Evolutionary conservation across 2,888 invertebrate genomes (phyloP).

Genomic region (Nasonia oneida): DNA sequence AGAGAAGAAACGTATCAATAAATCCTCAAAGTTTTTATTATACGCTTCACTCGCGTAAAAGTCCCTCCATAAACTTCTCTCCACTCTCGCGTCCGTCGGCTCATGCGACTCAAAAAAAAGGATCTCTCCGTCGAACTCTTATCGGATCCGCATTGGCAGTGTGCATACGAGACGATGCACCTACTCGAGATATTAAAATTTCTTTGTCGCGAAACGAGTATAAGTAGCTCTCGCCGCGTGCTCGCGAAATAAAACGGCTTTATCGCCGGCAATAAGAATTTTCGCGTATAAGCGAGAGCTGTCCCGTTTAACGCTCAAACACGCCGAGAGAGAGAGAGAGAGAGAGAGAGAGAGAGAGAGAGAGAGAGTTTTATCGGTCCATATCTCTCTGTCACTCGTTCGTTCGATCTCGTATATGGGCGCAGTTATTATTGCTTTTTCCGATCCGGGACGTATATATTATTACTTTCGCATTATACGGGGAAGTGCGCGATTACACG

Average conservation of each 20-base stretch:
- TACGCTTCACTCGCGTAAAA: constrained; percentile 24
- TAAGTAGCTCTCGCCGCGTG: constrained; percentile 14
- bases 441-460: constrained; percentile 44
- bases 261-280: constrained; percentile 69
- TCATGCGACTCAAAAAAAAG: constrained; percentile 10
- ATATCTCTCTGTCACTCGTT: constrained; percentile 66
- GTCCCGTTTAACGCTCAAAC: constrained; percentile 27
- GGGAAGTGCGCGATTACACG: constrained; percentile 53
- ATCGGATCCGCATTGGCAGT: constrained; percentile 35
- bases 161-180: not conserved
- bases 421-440: constrained; percentile 4
- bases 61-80: constrained; percentile 26
- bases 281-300: constrained; percentile 45
- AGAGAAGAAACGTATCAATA: constrained; percentile 31
- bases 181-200: constrained; percentile 36
- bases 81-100: not conserved
- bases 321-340: constrained; percentile 28
- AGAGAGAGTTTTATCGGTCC: constrained; percentile 70
- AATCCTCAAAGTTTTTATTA: constrained; percentile 49
- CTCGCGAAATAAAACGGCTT: constrained; percentile 68
- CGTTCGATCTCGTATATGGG: constrained; percentile 22
- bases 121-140: constrained; percentile 23
- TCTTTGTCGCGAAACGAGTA: constrained; percentile 23
- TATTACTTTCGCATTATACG: constrained; percentile 70
- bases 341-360: constrained; percentile 49